Base-by-base conservation (phyloP, 2,888 invertebrate genomes). In the Sesia bembeciformis region DNA sequence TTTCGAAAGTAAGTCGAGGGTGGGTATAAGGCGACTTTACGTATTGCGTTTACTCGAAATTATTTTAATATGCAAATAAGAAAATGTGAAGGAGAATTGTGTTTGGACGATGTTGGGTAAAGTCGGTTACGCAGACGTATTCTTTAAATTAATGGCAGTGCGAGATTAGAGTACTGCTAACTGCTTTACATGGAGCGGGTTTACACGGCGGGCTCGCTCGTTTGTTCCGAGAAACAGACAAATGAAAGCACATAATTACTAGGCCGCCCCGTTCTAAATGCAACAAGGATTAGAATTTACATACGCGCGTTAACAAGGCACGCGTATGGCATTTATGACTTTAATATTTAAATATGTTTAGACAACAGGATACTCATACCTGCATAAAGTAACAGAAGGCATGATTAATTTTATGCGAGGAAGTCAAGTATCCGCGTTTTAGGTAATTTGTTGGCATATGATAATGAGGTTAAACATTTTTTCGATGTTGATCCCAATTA, bases 41-140 rank as follows among this genome's bases (percentile, higher is more conserved):
- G 83, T 88, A 87, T 84, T 84, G 84, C 84, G 86, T 82, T 88
- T 79, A 84, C 84, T 87, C 73, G 85, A 89, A 88, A 89, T 89
- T 84, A 89, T 88, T 89, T 89, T 89, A 87, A 88, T 88, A 88
- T 88, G 88, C 86, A 88, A 89, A 89, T 89, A 88, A 84, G 86
- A 85, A 88, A 83, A 87, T 87, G 88, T 87, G 84, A 81, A 85
- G 81, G 78, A 80, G 86, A 81, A 88, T 85, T 87, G 82, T 84
- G 76, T 84, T 85, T 81, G 81, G 81, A 83, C 80, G 81, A 78
- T 81, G 86, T 81, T 52, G 78, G 78, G 81, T 80, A 74, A 76
- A 84, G 82, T 84, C 70, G 75, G 86, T 84, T 84, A 82, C 83
- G 81, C 80, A 83, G 86, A 85, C 84, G 81, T 87, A 89, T 89